Percentiles rank a stretch among this genome's conserved stretches.
Evolutionary conservation across 2,113 vertebrate genomes (phyloP).

Genomic region (Crotalus helleri): DNA sequence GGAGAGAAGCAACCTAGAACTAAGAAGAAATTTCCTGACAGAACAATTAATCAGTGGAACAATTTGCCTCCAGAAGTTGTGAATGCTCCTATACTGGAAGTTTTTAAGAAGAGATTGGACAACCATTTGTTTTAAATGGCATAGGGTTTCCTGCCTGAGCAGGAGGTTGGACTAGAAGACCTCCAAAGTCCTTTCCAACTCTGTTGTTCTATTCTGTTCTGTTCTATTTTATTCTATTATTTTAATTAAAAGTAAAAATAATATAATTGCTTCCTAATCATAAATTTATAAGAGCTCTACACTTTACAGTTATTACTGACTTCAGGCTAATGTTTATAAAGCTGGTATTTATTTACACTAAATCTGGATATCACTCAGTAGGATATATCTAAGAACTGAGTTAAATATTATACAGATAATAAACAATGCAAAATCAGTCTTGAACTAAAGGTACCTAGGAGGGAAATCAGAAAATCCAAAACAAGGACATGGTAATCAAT

Average conservation of each 20-base stretch:
- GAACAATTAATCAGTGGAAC: no score
- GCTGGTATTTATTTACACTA: slow-evolving; percentile 27
- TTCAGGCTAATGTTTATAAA: neutral
- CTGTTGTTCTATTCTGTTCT: no score
- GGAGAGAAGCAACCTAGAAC: no score
- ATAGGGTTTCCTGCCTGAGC: no score
- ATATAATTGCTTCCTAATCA: neutral
- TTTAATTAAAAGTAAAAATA: neutral
- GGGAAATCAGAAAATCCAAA: neutral
- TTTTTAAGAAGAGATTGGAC: no score
- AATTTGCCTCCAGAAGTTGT: no score
- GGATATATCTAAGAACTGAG: neutral
- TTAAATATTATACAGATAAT: neutral
- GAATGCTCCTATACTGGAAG: no score
- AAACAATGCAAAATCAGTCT: neutral
- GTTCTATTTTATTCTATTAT: no score
- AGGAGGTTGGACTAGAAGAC: no score
- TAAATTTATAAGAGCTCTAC: neutral
- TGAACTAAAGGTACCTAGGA: neutral
- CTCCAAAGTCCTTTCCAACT: no score
- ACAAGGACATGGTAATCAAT: neutral
- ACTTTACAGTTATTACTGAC: neutral
- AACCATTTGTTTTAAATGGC: no score
- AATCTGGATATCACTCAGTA: neutral
- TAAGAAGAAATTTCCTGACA: no score